Base-by-base conservation (phyloP, 1,140 invertebrate genomes). In the Pseudomyrmex sp. region DNA sequence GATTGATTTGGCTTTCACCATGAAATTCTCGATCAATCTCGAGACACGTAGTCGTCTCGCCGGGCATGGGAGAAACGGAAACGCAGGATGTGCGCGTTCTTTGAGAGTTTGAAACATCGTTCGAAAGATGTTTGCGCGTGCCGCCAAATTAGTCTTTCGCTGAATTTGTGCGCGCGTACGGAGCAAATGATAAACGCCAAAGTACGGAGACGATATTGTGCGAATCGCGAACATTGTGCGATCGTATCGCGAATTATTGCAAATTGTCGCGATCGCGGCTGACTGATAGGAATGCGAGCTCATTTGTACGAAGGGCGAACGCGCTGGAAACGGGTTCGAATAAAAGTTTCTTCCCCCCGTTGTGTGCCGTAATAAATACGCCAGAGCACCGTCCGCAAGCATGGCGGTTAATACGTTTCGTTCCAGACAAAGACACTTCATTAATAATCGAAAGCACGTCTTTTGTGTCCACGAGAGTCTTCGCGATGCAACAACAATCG, bases 361-460 rank as follows among this genome's bases (percentile, higher is more conserved):
- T 26, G 12, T 26, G 48, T 35, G 35, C 44, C 83, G 85, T 91
- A 91, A 90, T 91, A 90, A 91, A 91, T 90, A 91, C 76, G 50
- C 65, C 65, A 44, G 52, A 44, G 15, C 35, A 83, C 15, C 46
- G 50, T 52, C 18, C 68, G 50, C 66, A 77, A 82, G 62, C 80
- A 52, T 23, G 20, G 61, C 88, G 80, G 86, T 91, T 92, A 91
- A 92, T 91, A 82, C 83, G 68, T 88, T 92, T 91, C 89, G 83
- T 89, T 89, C 85, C 85, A 83, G 85, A 92, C 90, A 91, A 91
- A 91, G 90, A 91, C 90, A 91, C 89, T 92, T 91, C 90, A 92
- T 92, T 92, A 92, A 92, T 92, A 91, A 92, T 85, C 90, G 73
- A 89, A 91, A 92, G 89, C 90, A 58, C 77, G 89, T 85, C 87